Evolutionary conservation across 2,797 vertebrate genomes (phyloP).

Genomic region (Labroides dimidiatus): DNA sequence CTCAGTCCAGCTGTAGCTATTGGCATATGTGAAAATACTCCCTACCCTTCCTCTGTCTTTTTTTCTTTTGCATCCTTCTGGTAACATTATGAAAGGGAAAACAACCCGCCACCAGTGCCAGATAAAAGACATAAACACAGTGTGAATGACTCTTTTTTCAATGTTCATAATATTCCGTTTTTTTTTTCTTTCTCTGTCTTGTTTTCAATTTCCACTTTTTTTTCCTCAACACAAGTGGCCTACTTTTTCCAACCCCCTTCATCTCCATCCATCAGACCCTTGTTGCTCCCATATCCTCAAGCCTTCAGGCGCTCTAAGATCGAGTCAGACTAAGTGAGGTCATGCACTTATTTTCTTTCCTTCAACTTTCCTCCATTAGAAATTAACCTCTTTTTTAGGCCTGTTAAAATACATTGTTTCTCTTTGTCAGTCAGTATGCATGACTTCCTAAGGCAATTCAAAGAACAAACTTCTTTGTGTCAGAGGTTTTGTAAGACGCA

Average conservation of each 20-base stretch:
- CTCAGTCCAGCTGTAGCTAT: background rate
- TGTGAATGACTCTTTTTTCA: background rate
- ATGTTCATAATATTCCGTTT: background rate
- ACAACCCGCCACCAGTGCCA: background rate
- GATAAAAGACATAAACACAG: background rate
- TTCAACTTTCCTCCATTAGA: conserved; percentile 4
- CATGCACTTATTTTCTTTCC: conserved; percentile 28
- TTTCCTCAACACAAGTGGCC: conserved; percentile 14
- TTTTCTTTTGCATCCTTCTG: background rate
- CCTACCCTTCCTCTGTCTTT: background rate
- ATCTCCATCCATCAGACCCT: conserved; percentile 24
- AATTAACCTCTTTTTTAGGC: conserved; percentile 4
- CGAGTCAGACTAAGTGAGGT: conserved; percentile 18
- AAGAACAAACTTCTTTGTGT: too few species aligned
- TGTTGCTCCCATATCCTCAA: conserved; percentile 4
- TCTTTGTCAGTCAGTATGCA: too few species aligned
- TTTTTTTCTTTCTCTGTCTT: background rate
- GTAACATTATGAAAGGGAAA: conserved; percentile 5
- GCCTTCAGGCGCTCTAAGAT: conserved; percentile 15
- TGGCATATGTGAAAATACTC: conserved; percentile 18
- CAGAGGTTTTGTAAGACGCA: too few species aligned
- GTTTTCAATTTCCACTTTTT: conserved; percentile 6
- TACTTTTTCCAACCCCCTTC: conserved; percentile 29
- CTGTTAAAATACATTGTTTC: background rate
- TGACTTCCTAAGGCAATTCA: too few species aligned